A percentile compares a stretch with the other conserved stretches of the same genome.
Evolutionary conservation across 2,113 vertebrate species (phyloP).

Genomic region (Ptilorrhoa leucosticta): DNA sequence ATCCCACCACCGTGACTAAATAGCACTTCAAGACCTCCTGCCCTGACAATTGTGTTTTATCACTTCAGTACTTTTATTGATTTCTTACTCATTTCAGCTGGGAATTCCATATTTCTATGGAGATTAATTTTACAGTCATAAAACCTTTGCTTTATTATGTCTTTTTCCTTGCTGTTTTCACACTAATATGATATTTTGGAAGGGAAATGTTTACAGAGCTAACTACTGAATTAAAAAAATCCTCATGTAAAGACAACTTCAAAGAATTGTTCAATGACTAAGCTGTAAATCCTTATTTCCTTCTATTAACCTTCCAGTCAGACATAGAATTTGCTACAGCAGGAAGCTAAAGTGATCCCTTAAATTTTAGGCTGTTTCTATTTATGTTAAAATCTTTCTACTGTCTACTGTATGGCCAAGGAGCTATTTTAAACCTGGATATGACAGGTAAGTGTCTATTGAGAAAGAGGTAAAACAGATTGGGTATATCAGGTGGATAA

Average conservation of each 20-base stretch:
- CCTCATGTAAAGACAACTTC: not conserved
- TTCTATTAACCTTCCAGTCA: not conserved
- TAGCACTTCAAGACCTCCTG: not conserved
- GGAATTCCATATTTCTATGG: not conserved
- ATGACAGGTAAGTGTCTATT: not conserved
- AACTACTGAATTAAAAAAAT: not conserved
- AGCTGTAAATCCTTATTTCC: not conserved
- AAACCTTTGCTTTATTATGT: not conserved
- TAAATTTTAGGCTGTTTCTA: not conserved
- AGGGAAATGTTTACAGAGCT: not conserved
- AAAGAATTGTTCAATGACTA: not conserved
- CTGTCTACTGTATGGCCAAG: not conserved
- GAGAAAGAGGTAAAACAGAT: not conserved
- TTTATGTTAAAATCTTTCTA: not conserved
- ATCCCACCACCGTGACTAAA: not conserved
- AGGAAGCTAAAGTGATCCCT: not conserved
- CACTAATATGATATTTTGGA: not conserved
- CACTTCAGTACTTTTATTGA: not conserved
- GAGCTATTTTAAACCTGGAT: not conserved
- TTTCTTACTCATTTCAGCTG: not conserved
- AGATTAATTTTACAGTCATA: not conserved
- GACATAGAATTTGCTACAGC: not conserved
- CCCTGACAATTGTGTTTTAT: not conserved
- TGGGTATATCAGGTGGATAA: not conserved
- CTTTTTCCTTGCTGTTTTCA: not conserved